These are phyloP conservation scores for Corythoichthys haematopterus DNA, from an alignment of 2,113 vertebrate genomes.

Conservation along the genomic window DNA sequence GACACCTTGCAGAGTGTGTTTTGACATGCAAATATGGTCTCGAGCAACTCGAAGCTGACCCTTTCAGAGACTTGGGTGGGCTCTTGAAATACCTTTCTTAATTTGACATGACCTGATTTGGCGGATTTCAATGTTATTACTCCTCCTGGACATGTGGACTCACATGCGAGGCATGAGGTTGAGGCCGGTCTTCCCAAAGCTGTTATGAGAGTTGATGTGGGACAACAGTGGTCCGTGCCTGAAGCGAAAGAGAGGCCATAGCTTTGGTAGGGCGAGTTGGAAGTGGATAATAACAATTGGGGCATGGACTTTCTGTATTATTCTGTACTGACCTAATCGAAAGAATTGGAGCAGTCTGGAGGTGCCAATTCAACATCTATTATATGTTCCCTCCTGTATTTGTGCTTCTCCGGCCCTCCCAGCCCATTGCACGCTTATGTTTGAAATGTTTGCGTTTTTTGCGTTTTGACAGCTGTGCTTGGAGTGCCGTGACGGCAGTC, in stretches of 20 bases:
- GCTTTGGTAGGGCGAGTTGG: constrained; percentile 10
- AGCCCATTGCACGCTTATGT: constrained; percentile 50
- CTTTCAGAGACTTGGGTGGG: constrained; percentile 58
- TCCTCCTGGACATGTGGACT: constrained; percentile 58
- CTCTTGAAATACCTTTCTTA: constrained; percentile 61
- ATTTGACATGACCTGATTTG: constrained; percentile 70
- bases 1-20: constrained; percentile 45
- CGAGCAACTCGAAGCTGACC: constrained; percentile 45
- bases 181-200: constrained; percentile 55
- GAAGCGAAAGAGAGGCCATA: constrained; percentile 25
- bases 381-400: constrained; percentile 32
- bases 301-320: constrained; percentile 11
- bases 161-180: constrained; percentile 57
- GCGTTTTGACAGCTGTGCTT: constrained; percentile 77
- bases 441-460: constrained; percentile 71
- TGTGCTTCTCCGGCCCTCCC: constrained; percentile 43
- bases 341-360: constrained; percentile 30
- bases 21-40: constrained; percentile 60
- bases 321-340: constrained; percentile 25
- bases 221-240: constrained; percentile 51
- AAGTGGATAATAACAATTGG: background rate
- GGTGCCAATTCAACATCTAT: constrained; percentile 54
- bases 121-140: constrained; percentile 63
- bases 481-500: constrained; percentile 66
- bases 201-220: constrained; percentile 58